phyloP scores from a whole-genome alignment of 2,888 invertebrate species.

The Lasioglossum leucozonium region DNA sequence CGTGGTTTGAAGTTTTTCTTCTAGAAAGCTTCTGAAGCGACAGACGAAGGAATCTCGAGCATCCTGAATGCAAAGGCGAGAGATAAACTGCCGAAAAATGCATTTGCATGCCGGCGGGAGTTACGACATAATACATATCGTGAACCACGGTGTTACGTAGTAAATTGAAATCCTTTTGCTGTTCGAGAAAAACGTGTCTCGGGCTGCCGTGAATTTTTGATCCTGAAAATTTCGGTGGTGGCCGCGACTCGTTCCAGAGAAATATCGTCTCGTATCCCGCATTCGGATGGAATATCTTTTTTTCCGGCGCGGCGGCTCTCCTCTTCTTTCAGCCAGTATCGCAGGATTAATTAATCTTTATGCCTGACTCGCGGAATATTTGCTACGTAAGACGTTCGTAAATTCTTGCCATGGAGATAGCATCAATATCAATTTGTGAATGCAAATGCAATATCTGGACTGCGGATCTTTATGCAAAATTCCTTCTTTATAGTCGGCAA shows the following conservation, averaged over 20 bases:
- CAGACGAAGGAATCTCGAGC: background rate
- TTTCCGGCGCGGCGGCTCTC: background rate
- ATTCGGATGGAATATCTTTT: conserved; percentile 5
- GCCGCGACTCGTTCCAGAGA: background rate
- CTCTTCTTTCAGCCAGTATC: background rate
- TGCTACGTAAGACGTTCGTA: conserved; percentile 8
- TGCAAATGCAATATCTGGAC: conserved; percentile 8
- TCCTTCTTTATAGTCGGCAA: background rate
- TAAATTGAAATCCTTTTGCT: conserved; percentile 31
- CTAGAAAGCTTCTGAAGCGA: background rate
- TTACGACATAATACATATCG: conserved; percentile 30
- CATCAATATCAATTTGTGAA: conserved; percentile 13
- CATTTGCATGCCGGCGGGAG: conserved; percentile 14
- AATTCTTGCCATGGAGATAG: background rate
- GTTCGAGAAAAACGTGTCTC: background rate
- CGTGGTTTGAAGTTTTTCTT: background rate
- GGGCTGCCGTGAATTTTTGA: background rate
- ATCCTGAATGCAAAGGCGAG: background rate
- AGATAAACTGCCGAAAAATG: conserved; percentile 40
- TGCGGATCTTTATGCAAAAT: conserved; percentile 11
- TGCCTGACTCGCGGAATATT: background rate
- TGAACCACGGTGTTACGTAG: conserved; percentile 15
- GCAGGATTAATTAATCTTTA: conserved; percentile 3
- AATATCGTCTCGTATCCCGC: background rate
- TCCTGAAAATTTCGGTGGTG: conserved; percentile 1